Percentiles rank a stretch among this genome's conserved stretches.
Conservation (phyloP, 2,888 invertebrate genomes). For the Ceratothoa steindachneri region DNA sequence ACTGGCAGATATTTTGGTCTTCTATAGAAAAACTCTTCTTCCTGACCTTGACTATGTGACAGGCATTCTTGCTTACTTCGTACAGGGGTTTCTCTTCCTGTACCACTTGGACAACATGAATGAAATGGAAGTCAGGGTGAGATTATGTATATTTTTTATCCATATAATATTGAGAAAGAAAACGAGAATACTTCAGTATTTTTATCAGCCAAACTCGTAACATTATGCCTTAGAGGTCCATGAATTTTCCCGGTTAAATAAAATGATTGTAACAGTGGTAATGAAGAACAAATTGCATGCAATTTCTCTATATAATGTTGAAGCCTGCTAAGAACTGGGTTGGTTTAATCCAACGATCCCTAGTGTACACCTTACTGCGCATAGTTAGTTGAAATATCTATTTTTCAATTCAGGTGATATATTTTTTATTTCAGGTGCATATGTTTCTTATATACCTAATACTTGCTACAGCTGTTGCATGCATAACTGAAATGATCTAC, state of each 20-base stretch:
- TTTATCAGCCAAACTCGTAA: neutral
- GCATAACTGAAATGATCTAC: constrained; percentile 53
- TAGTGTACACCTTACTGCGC: too few relatives aligned
- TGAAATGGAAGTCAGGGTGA: constrained; percentile 52
- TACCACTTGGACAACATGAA: constrained; percentile 56
- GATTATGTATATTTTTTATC: neutral
- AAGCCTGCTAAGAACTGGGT: too few relatives aligned
- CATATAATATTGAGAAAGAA: too few relatives aligned
- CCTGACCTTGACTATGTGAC: constrained; percentile 54
- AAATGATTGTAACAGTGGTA: neutral
- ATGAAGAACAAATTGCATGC: neutral
- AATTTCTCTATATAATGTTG: too few relatives aligned
- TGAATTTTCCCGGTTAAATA: too few relatives aligned
- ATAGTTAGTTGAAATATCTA: too few relatives aligned
- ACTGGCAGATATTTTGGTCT: constrained; percentile 51
- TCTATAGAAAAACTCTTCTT: constrained; percentile 50
- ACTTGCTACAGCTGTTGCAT: constrained; percentile 51
- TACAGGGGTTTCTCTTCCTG: constrained; percentile 56
- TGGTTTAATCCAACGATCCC: too few relatives aligned
- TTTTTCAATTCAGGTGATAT: neutral
- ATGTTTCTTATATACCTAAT: constrained; percentile 54
- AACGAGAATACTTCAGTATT: neutral
- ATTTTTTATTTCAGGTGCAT: constrained; percentile 52
- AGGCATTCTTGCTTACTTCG: constrained; percentile 53
- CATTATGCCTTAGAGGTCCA: too few relatives aligned